Base-by-base conservation (phyloP, 2,113 vertebrate species). In the Ochotona princeps region DNA sequence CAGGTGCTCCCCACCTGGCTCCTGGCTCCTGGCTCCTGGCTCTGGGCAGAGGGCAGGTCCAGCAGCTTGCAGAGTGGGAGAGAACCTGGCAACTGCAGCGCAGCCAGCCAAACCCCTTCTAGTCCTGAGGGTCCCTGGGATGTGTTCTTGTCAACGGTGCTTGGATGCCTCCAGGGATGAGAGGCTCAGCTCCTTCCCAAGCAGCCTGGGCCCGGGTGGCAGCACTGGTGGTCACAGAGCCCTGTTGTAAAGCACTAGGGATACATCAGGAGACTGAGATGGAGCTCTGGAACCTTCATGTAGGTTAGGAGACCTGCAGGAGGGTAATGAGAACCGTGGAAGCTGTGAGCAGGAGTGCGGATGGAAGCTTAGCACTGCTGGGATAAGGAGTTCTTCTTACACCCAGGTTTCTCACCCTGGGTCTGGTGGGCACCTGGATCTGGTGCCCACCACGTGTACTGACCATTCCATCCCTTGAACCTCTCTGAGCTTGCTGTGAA, bases 191-290 rank as follows among this genome's bases (percentile, higher is more conserved):
- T 14, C 2, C 3, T 83, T 5, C 1, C 17, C 57, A 7, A 73
- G 73, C 73, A 23, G n/a, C 60, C 35, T n/a, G 30, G 57, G 15
- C 67, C 57, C 30, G 3, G 26, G 8, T 1, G 51, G n/a, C 26
- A 8, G 80, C 5, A 51, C 10, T 1, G 4, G 17, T 26, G 1
- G 0, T 20, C 35, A 5, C 0, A 1, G 38, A 44, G 38, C 38
- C 38, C 38, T 44, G 38, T 44, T 44, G 38, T 44, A 44, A 44
- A 6, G 38, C 38, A 44, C 38, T 44, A 44, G 38, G 38, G 38
- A 44, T 44, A 44, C 38, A 44, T 44, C 38, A 44, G 38, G 38
- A 44, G 72, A n/a, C 38, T 15, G 9, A 1, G 47, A 12, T n/a
- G 76, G 75, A 72, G 49, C 23, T 69, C n/a, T 15, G 47, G 66